Evolutionary conservation across 2,888 invertebrate genomes (phyloP).

Genomic region (Ormyrus rosae): DNA sequence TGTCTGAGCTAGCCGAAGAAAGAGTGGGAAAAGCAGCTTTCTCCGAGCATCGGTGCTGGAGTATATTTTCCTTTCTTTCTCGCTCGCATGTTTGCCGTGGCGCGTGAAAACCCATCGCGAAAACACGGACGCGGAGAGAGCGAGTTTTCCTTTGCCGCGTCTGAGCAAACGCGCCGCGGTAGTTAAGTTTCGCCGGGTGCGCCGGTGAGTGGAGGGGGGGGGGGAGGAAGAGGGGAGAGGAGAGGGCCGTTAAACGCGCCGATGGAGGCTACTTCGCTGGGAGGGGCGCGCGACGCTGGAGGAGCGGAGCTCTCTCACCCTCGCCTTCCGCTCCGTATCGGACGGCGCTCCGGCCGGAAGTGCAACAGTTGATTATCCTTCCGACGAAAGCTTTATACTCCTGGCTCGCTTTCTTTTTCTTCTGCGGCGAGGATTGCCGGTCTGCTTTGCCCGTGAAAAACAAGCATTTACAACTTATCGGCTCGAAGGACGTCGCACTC

Average conservation of each 20-base stretch:
- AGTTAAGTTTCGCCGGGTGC: slow-evolving; percentile 37
- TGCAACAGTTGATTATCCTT: slow-evolving; percentile 56
- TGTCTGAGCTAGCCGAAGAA: slow-evolving; percentile 56
- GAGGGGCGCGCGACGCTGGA: background rate
- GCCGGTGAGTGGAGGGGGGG: background rate
- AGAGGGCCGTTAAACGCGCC: slow-evolving; percentile 5
- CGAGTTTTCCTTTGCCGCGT: slow-evolving; percentile 22
- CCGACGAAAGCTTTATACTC: slow-evolving; percentile 28
- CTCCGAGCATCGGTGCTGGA: slow-evolving; percentile 60
- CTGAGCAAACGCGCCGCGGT: slow-evolving; percentile 27
- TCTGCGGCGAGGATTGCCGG: background rate
- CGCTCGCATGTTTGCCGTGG: slow-evolving; percentile 13
- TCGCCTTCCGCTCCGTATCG: background rate
- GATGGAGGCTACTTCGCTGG: slow-evolving; percentile 25
- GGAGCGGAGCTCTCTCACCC: background rate
- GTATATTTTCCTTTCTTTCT: slow-evolving; percentile 63
- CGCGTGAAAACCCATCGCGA: slow-evolving; percentile 33
- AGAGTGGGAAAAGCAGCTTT: slow-evolving; percentile 57
- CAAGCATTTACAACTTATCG: background rate
- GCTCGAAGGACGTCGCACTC: no score
- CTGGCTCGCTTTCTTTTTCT: background rate
- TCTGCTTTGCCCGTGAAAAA: background rate
- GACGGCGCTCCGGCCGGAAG: slow-evolving; percentile 12
- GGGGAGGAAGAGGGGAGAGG: background rate
- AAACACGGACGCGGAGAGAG: slow-evolving; percentile 3